Evolutionary conservation across 2,888 invertebrate species (phyloP).

Genomic region (Allophyes oxyacanthae): DNA sequence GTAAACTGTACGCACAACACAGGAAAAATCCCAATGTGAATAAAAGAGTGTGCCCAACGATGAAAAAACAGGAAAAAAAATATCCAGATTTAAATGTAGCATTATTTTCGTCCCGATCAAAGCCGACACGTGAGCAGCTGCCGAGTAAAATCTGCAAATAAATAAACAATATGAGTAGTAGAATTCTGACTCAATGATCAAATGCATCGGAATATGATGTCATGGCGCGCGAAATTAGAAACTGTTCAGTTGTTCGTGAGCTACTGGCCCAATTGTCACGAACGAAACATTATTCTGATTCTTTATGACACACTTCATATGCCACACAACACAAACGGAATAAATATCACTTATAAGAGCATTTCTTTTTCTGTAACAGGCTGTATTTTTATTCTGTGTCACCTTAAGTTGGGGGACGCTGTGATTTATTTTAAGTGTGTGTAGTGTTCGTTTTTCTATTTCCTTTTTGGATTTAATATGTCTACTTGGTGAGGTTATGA

Average conservation of each 20-base stretch:
- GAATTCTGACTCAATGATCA: conserved; percentile 57
- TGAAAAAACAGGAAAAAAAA: too few relatives aligned
- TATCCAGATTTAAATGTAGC: too few relatives aligned
- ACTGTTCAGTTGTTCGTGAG: conserved; percentile 48
- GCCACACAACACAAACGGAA: conserved; percentile 28
- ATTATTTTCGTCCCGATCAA: too few relatives aligned
- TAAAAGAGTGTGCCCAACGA: too few relatives aligned
- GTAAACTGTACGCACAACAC: too few relatives aligned
- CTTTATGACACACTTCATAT: conserved; percentile 58
- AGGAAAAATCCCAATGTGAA: too few relatives aligned
- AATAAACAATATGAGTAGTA: conserved; percentile 26
- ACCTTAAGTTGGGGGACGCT: conserved; percentile 21
- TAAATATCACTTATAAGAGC: conserved; percentile 46
- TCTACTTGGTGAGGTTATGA: conserved; percentile 10
- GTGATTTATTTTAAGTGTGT: conserved; percentile 36
- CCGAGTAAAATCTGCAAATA: conserved; percentile 4
- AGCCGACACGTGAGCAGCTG: too few relatives aligned
- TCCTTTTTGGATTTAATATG: conserved; percentile 21
- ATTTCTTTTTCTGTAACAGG: conserved; percentile 33
- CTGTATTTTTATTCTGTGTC: conserved; percentile 43
- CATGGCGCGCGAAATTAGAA: conserved; percentile 65
- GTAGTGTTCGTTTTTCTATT: conserved; percentile 28
- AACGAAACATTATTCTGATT: conserved; percentile 60
- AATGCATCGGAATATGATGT: conserved; percentile 61
- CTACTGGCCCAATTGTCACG: conserved; percentile 68